phyloP scores from a whole-genome alignment of 2,113 vertebrate species.

The Hemiscyllium ocellatum region DNA sequence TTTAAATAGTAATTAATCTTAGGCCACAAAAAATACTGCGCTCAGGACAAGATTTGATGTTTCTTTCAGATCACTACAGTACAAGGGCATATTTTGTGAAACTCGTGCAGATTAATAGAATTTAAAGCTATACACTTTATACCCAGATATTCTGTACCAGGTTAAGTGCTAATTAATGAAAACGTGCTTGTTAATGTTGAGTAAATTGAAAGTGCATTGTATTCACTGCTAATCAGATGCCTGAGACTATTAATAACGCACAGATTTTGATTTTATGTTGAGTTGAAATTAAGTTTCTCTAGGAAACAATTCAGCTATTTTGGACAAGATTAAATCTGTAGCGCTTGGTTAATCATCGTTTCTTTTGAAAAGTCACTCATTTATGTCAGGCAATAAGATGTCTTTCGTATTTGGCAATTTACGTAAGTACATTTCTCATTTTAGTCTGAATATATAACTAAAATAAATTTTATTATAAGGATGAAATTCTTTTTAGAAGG shows the following conservation, averaged over 20 bases:
- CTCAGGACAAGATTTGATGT: not conserved
- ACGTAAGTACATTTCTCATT: not conserved
- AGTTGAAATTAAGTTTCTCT: not conserved
- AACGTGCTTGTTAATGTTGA: not conserved
- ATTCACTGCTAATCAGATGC: not conserved
- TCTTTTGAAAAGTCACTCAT: not conserved
- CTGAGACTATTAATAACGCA: not conserved
- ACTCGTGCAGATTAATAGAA: not conserved
- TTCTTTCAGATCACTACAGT: too few species aligned
- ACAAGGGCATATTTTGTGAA: not conserved
- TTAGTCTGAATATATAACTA: not conserved
- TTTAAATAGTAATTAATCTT: not conserved
- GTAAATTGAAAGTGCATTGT: not conserved
- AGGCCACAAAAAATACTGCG: not conserved
- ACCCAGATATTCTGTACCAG: not conserved
- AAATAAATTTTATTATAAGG: not conserved
- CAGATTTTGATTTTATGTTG: not conserved
- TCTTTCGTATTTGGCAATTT: not conserved
- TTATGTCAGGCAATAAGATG: not conserved
- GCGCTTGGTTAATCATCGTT: not conserved
- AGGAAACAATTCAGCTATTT: not conserved
- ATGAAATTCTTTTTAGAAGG: not conserved
- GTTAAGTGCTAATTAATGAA: not conserved
- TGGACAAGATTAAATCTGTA: not conserved
- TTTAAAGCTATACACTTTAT: not conserved